These are phyloP conservation scores for Acrobasis suavella DNA, from an alignment of 2,888 invertebrate genomes.

Conservation along the genomic window DNA sequence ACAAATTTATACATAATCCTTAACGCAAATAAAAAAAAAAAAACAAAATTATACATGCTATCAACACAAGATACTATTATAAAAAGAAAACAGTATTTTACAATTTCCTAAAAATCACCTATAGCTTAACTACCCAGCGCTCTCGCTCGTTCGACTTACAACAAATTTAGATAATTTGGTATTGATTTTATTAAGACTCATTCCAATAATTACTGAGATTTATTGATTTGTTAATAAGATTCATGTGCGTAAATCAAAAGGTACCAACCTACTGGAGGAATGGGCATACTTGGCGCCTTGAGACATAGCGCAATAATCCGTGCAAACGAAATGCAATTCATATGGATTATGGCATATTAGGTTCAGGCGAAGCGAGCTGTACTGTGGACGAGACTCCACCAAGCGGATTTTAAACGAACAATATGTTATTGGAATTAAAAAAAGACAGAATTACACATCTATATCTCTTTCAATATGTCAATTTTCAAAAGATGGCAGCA, in stretches of 20 bases:
- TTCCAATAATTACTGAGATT: slow-evolving; percentile 41
- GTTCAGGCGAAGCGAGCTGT: no score
- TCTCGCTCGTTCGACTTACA: slow-evolving; percentile 50
- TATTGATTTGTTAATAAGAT: slow-evolving; percentile 36
- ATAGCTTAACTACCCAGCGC: slow-evolving; percentile 55
- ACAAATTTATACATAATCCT: slow-evolving; percentile 81
- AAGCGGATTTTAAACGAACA: no score
- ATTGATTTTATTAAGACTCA: slow-evolving; percentile 64
- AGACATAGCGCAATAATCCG: no score
- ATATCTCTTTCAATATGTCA: no score
- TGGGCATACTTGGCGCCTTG: no score
- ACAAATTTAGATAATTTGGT: slow-evolving; percentile 66
- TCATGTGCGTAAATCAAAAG: slow-evolving; percentile 24
- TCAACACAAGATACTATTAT: slow-evolving; percentile 75
- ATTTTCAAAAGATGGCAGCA: no score
- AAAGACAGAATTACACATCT: no score
- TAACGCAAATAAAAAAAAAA: slow-evolving; percentile 74
- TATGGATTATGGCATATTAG: no score
- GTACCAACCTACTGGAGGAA: not conserved
- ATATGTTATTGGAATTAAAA: no score
- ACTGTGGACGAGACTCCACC: no score
- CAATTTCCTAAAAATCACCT: slow-evolving; percentile 73
- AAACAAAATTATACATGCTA: slow-evolving; percentile 79
- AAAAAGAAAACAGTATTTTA: slow-evolving; percentile 74
- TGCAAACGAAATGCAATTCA: no score